Percentiles rank a stretch among this genome's conserved stretches.
Conservation (phyloP, 2,888 invertebrate genomes). For the Fabriciana adippe region DNA sequence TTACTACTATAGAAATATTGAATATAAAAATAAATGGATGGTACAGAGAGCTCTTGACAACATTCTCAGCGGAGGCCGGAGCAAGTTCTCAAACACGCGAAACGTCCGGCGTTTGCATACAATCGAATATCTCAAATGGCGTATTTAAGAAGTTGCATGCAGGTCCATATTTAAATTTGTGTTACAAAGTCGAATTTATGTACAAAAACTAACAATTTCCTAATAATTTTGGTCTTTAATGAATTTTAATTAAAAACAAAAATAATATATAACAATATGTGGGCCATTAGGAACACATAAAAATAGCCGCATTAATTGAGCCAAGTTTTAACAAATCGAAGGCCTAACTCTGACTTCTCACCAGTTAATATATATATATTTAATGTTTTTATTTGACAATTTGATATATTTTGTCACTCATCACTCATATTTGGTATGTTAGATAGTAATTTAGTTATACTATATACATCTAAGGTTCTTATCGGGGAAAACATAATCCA, state of each 20-base stretch:
- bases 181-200: conserved; percentile 26
- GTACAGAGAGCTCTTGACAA: conserved; percentile 37
- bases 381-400: conserved; percentile 11
- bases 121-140: conserved; percentile 11
- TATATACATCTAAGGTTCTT: conserved; percentile 7
- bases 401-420: conserved; percentile 9
- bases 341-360: conserved; percentile 4
- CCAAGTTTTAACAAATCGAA: conserved; percentile 10
- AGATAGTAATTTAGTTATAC: conserved; percentile 8
- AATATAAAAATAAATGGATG: conserved; percentile 39
- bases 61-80: conserved; percentile 22
- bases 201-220: conserved; percentile 36
- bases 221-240: conserved; percentile 37
- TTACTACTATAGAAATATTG: conserved; percentile 30
- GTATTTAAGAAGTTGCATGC: conserved; percentile 27
- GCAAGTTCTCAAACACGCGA: conserved; percentile 24
- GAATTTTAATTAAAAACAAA: conserved; percentile 27
- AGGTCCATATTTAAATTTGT: conserved; percentile 8
- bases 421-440: conserved; percentile 23
- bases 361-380: conserved; percentile 3
- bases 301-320: conserved; percentile 2
- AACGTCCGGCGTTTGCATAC: conserved; percentile 32
- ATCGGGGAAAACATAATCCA: not conserved
- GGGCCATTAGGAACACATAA: conserved; percentile 15
- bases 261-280: conserved; percentile 28